Evolutionary conservation across 2,113 vertebrate genomes (phyloP).

Genomic region (Terrapene triunguis): DNA sequence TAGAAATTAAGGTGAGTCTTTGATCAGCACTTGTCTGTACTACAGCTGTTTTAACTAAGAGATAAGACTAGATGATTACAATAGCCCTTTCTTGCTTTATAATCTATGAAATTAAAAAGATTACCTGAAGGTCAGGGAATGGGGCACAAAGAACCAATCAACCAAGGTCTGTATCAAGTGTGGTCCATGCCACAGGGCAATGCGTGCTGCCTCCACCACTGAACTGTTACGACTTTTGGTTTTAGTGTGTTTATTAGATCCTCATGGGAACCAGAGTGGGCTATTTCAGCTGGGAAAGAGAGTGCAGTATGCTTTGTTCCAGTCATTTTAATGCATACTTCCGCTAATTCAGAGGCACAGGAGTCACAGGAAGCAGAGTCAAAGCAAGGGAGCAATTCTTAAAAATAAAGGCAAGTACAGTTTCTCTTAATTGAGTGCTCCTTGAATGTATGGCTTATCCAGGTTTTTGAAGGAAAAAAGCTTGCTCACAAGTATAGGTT

Average conservation of each 20-base stretch:
- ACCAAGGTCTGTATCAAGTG: slow-evolving; percentile 10
- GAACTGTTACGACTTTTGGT: neutral
- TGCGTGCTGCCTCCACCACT: fast-evolving
- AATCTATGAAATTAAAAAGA: neutral
- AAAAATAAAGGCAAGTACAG: neutral
- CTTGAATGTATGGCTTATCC: neutral
- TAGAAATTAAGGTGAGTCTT: neutral
- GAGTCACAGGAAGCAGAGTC: neutral
- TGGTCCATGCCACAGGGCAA: neutral
- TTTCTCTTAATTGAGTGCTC: neutral
- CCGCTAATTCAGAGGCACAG: neutral
- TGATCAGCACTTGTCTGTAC: neutral
- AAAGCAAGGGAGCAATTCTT: neutral
- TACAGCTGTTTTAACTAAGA: neutral
- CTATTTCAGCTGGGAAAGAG: neutral
- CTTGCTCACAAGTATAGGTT: slow-evolving; percentile 6
- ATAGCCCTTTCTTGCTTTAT: neutral
- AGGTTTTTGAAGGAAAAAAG: neutral
- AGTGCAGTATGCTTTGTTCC: neutral
- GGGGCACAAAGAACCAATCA: slow-evolving; percentile 2
- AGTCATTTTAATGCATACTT: slow-evolving; percentile 2
- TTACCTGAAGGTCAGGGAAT: neutral
- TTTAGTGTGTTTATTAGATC: neutral
- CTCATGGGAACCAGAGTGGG: neutral
- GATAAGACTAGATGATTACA: neutral